phyloP scores from a whole-genome alignment of 2,113 vertebrate species.

The Canis aureus region DNA sequence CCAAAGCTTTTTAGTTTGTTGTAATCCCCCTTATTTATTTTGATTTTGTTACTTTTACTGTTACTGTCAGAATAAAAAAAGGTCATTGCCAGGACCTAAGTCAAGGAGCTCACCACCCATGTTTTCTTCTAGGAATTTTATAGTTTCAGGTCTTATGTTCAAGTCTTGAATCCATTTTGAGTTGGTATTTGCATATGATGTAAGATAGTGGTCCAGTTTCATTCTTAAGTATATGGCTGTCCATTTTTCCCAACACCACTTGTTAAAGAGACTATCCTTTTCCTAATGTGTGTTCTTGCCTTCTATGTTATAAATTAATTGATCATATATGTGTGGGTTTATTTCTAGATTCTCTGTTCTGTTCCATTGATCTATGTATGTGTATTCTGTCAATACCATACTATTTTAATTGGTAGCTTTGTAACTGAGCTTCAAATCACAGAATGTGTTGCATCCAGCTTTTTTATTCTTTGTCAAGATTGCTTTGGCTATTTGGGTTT shows the following conservation, averaged over 20 bases:
- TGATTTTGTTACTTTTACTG: background rate
- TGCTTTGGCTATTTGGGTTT: background rate
- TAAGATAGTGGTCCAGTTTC: background rate
- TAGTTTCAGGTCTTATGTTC: background rate
- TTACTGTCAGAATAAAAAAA: background rate
- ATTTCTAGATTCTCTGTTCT: background rate
- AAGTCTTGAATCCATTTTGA: background rate
- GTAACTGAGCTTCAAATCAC: background rate
- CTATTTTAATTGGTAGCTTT: background rate
- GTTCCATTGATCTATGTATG: background rate
- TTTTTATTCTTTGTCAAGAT: background rate
- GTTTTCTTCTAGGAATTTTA: background rate
- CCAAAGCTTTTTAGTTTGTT: background rate
- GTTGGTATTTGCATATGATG: background rate
- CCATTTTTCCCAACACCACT: background rate
- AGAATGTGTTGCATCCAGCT: background rate
- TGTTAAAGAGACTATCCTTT: background rate
- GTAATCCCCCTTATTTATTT: background rate
- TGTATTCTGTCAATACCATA: background rate
- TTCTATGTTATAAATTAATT: background rate
- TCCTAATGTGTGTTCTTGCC: background rate
- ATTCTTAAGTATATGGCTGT: background rate
- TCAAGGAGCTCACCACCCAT: background rate
- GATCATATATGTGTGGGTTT: background rate
- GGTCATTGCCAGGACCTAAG: background rate